These are phyloP conservation scores for Oreonectes daqikongensis DNA, from an alignment of 2,797 vertebrate species.

Conservation along the genomic window DNA sequence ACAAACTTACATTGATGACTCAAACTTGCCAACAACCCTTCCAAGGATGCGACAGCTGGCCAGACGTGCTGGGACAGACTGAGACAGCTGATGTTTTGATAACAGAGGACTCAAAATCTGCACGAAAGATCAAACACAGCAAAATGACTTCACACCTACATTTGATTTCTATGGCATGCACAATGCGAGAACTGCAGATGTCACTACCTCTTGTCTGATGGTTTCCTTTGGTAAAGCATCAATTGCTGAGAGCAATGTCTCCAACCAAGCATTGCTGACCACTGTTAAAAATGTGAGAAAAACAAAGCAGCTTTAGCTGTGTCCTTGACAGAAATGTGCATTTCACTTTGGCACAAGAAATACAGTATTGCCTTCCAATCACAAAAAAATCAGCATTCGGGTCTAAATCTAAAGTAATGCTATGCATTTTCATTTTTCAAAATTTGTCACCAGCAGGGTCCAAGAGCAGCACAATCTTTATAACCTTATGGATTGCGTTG, in stretches of 20 bases:
- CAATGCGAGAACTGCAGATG: not conserved
- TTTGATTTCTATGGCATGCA: not conserved
- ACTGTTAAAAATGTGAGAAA: slow-evolving; percentile 69
- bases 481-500: too few species aligned
- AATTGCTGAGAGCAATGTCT: slow-evolving; percentile 89
- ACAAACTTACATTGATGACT: slow-evolving; percentile 85
- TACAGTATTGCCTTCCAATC: not conserved
- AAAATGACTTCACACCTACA: slow-evolving; percentile 5
- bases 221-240: slow-evolving; percentile 91
- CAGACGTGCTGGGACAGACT: slow-evolving; percentile 87
- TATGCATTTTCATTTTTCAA: not conserved
- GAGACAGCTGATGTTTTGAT: slow-evolving; percentile 89
- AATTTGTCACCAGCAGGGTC: not conserved
- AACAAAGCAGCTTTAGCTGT: slow-evolving; percentile 21
- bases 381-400: not conserved
- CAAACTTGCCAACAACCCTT: slow-evolving; percentile 90
- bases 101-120: slow-evolving; percentile 92
- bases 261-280: slow-evolving; percentile 92
- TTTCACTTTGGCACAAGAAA: not conserved
- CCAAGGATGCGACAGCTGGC: slow-evolving; percentile 92
- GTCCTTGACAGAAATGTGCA: not conserved
- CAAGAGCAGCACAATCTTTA: not conserved
- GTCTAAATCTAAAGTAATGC: not conserved
- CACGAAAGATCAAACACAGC: slow-evolving; percentile 46
- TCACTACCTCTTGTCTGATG: slow-evolving; percentile 88